A percentile compares a stretch with the other conserved stretches of the same genome.
phyloP scores from a whole-genome alignment of 2,113 vertebrate species.

The Vulpes lagopus region DNA sequence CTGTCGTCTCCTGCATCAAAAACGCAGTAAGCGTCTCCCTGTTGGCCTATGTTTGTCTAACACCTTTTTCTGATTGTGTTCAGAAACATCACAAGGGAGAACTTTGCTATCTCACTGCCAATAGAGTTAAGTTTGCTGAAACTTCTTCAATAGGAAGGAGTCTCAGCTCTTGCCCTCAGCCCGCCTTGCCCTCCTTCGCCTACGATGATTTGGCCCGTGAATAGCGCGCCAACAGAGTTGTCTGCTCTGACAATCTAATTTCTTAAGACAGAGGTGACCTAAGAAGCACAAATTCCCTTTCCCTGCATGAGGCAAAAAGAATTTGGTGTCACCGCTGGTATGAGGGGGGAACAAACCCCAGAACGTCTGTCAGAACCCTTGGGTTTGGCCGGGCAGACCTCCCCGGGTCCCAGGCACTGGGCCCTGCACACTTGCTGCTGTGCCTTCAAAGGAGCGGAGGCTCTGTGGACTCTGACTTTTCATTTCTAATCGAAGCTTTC shows the following conservation, averaged over 20 bases:
- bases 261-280: conserved; percentile 59
- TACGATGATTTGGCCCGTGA: neutral
- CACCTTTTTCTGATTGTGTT: neutral
- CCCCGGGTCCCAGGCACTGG: neutral
- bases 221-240: neutral
- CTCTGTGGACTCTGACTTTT: neutral
- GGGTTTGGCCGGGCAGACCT: rapidly evolving
- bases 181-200: neutral
- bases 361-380: neutral
- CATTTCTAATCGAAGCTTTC: conserved; percentile 38
- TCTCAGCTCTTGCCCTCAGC: neutral
- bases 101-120: neutral
- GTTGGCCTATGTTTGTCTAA: neutral
- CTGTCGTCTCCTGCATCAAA: neutral
- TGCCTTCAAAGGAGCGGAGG: neutral
- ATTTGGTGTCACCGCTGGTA: neutral
- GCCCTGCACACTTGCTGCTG: neutral
- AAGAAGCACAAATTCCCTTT: neutral
- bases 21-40: neutral
- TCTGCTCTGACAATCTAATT: conserved; percentile 10
- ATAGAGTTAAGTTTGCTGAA: neutral
- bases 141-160: neutral
- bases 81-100: neutral
- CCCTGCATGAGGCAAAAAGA: neutral
- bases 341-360: neutral